phyloP scores from a whole-genome alignment of 1,140 invertebrate species.

The Drosophila auraria region DNA sequence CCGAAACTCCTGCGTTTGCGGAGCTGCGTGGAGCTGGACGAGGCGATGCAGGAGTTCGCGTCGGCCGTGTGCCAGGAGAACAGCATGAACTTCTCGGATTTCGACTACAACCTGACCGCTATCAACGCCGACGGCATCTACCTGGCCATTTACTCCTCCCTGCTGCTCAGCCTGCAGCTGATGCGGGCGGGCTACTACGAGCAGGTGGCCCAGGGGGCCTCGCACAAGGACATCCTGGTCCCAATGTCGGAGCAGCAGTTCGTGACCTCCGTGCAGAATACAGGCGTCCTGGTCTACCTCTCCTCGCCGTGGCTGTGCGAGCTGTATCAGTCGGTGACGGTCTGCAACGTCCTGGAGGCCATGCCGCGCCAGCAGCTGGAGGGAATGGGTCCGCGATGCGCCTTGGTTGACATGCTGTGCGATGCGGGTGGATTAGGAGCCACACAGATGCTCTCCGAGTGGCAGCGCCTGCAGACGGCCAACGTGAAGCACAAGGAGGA shows the following conservation, averaged over 20 bases:
- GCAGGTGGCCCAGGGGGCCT: conserved; percentile 84
- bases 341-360: conserved; percentile 90
- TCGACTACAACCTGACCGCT: conserved; percentile 89
- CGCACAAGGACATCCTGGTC: conserved; percentile 85
- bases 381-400: conserved; percentile 66
- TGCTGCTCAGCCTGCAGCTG: conserved; percentile 93
- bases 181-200: conserved; percentile 91
- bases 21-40: conserved; percentile 89
- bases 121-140: conserved; percentile 98
- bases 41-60: conserved; percentile 95
- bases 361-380: conserved; percentile 70
- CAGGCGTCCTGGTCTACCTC: conserved; percentile 95
- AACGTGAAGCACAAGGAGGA: conserved; percentile 88
- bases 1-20: conserved; percentile 88
- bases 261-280: conserved; percentile 95
- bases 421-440: conserved; percentile 94
- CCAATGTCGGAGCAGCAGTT: conserved; percentile 92
- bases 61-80: conserved; percentile 96
- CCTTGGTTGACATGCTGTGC: conserved; percentile 84
- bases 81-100: conserved; percentile 85
- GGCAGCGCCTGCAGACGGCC: conserved; percentile 91
- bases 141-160: conserved; percentile 93
- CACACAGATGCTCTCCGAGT: conserved; percentile 93
- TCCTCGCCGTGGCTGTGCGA: conserved; percentile 96
- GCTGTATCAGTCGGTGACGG: conserved; percentile 94